Percentiles rank a stretch among this genome's conserved stretches.
These are phyloP conservation scores for Pantherophis alleghaniensis DNA, from an alignment of 2,797 vertebrate species.

Conservation along the genomic window DNA sequence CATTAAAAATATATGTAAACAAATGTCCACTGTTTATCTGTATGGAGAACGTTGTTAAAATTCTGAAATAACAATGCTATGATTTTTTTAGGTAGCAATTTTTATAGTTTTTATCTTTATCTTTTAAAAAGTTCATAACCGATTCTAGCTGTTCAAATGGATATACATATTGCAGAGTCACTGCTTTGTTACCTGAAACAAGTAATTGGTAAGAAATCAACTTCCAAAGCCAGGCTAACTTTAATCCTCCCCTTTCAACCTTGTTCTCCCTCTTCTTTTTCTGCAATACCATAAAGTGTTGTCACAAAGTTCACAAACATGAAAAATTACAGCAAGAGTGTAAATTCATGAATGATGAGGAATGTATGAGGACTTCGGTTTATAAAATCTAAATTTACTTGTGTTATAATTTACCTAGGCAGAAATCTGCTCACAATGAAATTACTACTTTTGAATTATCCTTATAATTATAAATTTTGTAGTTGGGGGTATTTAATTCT, in stretches of 20 bases:
- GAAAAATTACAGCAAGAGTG: background rate
- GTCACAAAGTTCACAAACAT: background rate
- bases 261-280: background rate
- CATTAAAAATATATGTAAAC: background rate
- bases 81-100: background rate
- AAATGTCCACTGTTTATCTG: background rate
- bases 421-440: conserved; percentile 26
- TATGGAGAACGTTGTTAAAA: background rate
- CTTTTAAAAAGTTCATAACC: conserved; percentile 2
- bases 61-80: background rate
- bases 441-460: conserved; percentile 1
- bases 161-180: background rate
- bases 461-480: conserved; percentile 6
- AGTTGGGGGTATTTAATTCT: conserved; percentile 9
- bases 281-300: background rate
- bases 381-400: background rate
- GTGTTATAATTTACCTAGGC: background rate
- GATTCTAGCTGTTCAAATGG: background rate
- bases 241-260: background rate
- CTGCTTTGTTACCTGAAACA: background rate
- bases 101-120: background rate
- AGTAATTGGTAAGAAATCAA: background rate
- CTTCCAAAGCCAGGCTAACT: background rate
- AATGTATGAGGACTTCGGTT: background rate
- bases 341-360: background rate